Conservation (phyloP, 2,797 vertebrate species). For the Ataeniobius toweri region DNA sequence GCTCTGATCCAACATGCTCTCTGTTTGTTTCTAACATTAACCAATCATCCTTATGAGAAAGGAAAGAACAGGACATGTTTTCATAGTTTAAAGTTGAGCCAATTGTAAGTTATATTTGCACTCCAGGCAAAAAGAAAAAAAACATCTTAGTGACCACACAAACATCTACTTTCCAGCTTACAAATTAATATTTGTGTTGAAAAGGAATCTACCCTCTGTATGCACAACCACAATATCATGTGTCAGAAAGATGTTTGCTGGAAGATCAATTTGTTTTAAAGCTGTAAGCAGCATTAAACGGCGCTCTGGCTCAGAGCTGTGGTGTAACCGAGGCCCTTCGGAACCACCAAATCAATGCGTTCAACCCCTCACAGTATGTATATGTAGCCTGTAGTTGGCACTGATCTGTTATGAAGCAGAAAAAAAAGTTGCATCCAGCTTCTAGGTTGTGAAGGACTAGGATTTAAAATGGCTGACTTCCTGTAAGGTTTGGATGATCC, state of each 20-base stretch:
- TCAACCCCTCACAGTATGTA: neutral
- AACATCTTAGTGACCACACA: neutral
- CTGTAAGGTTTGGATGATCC: neutral
- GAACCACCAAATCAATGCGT: neutral
- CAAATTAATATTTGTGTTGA: constrained; percentile 1
- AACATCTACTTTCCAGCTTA: neutral
- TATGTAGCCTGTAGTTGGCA: neutral
- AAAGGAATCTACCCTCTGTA: neutral
- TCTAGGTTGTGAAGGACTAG: neutral
- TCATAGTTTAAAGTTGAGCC: neutral
- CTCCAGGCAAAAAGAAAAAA: neutral
- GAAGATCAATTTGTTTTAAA: constrained; percentile 2
- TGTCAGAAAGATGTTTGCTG: neutral
- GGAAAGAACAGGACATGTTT: neutral
- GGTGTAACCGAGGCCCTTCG: neutral
- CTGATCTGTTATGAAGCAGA: neutral
- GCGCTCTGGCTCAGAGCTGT: neutral
- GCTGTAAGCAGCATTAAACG: neutral
- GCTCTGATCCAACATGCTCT: neutral
- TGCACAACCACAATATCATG: neutral
- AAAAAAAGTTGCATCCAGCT: neutral
- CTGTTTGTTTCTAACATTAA: neutral
- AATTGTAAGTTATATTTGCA: neutral
- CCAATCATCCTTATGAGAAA: neutral
- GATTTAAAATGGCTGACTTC: neutral